Percentiles rank a stretch among this genome's conserved stretches.
phyloP scores from a whole-genome alignment of 1,140 invertebrate genomes.

The Meloidogyne chitwoodi region DNA sequence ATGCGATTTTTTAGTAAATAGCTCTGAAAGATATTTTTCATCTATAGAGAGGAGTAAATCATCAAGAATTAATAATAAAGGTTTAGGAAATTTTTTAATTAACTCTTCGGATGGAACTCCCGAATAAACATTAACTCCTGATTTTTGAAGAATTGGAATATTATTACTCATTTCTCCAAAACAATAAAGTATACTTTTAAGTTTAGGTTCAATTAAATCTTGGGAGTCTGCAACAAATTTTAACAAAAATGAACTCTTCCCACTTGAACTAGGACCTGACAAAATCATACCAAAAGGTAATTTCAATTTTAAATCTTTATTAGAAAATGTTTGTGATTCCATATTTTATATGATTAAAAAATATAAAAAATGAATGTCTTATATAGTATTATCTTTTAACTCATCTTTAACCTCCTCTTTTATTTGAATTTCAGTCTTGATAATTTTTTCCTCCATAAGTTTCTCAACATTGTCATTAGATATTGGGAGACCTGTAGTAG shows the following conservation, averaged over 20 bases:
- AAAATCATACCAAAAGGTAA: no score
- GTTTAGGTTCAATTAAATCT: not conserved
- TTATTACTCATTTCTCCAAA: no score
- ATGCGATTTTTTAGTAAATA: no score
- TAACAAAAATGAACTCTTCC: conserved; percentile 11
- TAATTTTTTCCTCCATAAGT: no score
- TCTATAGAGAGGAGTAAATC: no score
- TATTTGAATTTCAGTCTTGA: not conserved
- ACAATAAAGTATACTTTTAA: not conserved
- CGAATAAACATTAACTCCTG: conserved; percentile 9
- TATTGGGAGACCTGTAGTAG: not conserved
- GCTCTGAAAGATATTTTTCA: no score
- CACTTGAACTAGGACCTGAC: no score
- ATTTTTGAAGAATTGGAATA: conserved; percentile 17
- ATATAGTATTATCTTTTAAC: not conserved
- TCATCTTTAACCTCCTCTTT: not conserved
- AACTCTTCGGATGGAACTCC: conserved; percentile 12
- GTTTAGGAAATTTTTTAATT: not conserved
- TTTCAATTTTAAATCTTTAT: no score
- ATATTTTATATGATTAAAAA: not conserved
- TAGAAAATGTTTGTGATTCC: no score
- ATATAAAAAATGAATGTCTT: no score
- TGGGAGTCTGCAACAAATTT: conserved; percentile 18
- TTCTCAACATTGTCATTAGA: no score
- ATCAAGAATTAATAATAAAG: no score